These are phyloP conservation scores for Tinea semifulvella DNA, from an alignment of 2,888 invertebrate species.

Conservation along the genomic window DNA sequence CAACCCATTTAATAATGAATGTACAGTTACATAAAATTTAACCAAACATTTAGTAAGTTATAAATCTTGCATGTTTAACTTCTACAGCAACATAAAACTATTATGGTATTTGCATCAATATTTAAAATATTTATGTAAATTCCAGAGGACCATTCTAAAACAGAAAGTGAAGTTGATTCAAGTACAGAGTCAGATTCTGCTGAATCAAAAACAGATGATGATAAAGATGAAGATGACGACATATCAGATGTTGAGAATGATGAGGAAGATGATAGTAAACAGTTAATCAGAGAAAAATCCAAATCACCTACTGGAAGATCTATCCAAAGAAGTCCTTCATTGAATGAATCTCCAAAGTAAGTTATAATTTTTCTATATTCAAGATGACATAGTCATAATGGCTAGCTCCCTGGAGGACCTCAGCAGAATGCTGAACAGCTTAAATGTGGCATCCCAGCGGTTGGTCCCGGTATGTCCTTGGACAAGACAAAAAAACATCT, in stretches of 20 bases:
- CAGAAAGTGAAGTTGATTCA: conserved; percentile 60
- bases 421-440: no score
- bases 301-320: conserved; percentile 18
- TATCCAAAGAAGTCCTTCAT: neutral
- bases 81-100: no score
- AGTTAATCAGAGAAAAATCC: conserved; percentile 25
- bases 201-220: conserved; percentile 51
- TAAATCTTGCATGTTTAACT: no score
- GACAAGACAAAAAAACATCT: no score
- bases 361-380: conserved; percentile 2
- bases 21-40: no score
- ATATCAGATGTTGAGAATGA: conserved; percentile 26
- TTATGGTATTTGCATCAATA: no score
- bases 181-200: conserved; percentile 48
- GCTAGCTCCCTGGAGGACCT: no score
- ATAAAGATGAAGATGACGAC: conserved; percentile 31
- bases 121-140: neutral
- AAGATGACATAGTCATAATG: no score
- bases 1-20: no score
- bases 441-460: no score
- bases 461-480: no score
- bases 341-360: conserved; percentile 41
- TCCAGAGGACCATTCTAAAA: conserved; percentile 41
- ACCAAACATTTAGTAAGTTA: no score
- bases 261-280: conserved; percentile 23